A percentile compares a stretch with the other conserved stretches of the same genome.
These are phyloP conservation scores for Erebia epiphron DNA, from an alignment of 2,888 invertebrate species.

Conservation along the genomic window DNA sequence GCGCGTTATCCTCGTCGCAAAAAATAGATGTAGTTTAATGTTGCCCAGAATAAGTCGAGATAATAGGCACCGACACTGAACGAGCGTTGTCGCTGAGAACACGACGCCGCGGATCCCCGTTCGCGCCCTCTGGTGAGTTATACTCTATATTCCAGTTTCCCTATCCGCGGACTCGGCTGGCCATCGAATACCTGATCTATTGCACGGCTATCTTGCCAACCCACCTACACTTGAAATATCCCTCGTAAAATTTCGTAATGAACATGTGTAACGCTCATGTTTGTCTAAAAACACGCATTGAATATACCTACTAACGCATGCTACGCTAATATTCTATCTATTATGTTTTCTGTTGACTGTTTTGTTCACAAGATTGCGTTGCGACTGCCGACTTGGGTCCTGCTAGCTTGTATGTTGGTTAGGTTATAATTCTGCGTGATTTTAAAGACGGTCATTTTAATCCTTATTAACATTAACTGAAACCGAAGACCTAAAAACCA, in stretches of 20 bases:
- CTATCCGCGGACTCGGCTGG: conserved; percentile 39
- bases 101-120: conserved; percentile 50
- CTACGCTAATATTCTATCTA: background rate
- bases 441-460: background rate
- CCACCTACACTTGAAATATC: conserved; percentile 55
- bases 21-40: conserved; percentile 78
- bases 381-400: background rate
- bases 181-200: conserved; percentile 63
- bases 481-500: background rate
- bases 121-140: conserved; percentile 74
- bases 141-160: conserved; percentile 7
- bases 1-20: conserved; percentile 63
- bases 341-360: background rate
- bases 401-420: background rate
- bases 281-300: conserved; percentile 21
- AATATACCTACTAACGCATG: background rate
- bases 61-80: conserved; percentile 69
- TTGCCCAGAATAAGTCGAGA: conserved; percentile 71
- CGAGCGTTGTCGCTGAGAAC: conserved; percentile 58
- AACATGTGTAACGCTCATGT: conserved; percentile 34
- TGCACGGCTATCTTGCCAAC: conserved; percentile 56
- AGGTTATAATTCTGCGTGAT: background rate
- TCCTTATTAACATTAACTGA: background rate
- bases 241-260: conserved; percentile 37
- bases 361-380: background rate